These are phyloP conservation scores for Glaucopsyche alexis DNA, from an alignment of 2,888 invertebrate species.

Conservation along the genomic window DNA sequence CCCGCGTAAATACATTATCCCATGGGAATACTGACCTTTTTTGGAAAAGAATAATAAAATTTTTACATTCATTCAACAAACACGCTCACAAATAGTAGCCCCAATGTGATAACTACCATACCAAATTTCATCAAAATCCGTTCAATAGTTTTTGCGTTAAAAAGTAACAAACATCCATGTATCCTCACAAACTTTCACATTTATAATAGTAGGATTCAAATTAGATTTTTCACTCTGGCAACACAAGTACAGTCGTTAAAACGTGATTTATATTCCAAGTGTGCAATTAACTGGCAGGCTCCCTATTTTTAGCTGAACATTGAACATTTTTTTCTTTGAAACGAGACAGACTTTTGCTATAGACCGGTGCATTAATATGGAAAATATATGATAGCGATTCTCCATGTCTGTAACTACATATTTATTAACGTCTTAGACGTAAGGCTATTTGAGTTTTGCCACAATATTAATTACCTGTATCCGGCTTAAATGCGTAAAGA, in stretches of 20 bases:
- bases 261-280: constrained; percentile 70
- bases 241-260: constrained; percentile 54
- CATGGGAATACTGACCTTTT: no score
- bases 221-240: not conserved
- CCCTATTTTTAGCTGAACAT: constrained; percentile 68
- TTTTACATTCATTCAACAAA: no score
- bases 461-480: constrained; percentile 15
- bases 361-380: constrained; percentile 45
- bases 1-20: no score
- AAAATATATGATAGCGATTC: constrained; percentile 25
- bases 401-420: constrained; percentile 22
- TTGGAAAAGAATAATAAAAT: no score
- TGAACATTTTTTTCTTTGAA: constrained; percentile 54
- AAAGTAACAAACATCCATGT: no score
- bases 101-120: no score
- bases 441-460: constrained; percentile 21
- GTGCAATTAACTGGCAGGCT: constrained; percentile 65
- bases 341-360: constrained; percentile 50
- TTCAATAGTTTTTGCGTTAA: no score
- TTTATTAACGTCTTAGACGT: constrained; percentile 20
- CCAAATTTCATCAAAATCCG: no score
- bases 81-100: no score
- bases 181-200: no score
- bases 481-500: not conserved
- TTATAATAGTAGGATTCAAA: no score